These are phyloP conservation scores for Sitobion miscanthi DNA, from an alignment of 1,140 invertebrate species.

Conservation along the genomic window DNA sequence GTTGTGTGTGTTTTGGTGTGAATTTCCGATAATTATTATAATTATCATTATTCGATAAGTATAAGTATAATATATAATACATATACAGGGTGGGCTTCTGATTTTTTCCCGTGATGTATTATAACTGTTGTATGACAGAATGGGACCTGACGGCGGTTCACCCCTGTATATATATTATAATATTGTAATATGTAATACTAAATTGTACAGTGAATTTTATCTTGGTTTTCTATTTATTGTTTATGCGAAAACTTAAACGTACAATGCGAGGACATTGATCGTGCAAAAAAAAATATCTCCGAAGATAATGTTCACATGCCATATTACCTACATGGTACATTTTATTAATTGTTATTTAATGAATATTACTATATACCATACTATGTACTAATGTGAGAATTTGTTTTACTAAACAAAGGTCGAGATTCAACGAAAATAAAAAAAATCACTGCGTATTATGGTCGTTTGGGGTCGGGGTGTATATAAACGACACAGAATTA, in stretches of 20 bases:
- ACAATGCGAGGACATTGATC: neutral
- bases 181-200: neutral
- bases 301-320: neutral
- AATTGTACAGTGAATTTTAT: neutral
- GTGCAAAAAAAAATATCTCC: neutral
- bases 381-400: neutral
- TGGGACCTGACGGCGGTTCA: neutral
- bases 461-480: neutral
- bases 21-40: conserved; percentile 27
- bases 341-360: neutral
- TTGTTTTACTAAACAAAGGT: neutral
- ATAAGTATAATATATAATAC: neutral
- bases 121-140: neutral
- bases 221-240: neutral
- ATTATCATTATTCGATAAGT: conserved; percentile 35
- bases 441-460: neutral
- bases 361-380: neutral
- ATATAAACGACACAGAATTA: neutral
- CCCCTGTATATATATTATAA: neutral
- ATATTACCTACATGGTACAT: neutral
- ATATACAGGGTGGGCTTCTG: neutral
- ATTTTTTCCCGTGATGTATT: neutral
- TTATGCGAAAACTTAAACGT: neutral
- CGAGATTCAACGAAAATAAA: neutral
- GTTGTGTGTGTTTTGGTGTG: conserved; percentile 43